phyloP scores from a whole-genome alignment of 2,888 invertebrate genomes.

The Candidula unifasciata region DNA sequence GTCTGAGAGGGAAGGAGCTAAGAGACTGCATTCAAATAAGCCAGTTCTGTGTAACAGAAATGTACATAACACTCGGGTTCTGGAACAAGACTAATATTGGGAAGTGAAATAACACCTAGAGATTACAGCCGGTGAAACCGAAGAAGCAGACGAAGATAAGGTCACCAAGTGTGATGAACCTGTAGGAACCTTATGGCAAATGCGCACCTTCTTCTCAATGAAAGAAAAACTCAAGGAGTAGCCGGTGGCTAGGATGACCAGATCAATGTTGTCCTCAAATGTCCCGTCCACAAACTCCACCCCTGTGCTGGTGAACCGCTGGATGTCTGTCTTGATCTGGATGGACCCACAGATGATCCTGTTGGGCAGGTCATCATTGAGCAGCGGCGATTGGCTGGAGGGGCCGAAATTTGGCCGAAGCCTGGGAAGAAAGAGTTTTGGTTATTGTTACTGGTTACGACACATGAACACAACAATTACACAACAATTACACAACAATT shows the following conservation, averaged over 20 bases:
- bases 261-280: slow-evolving; percentile 72
- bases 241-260: slow-evolving; percentile 76
- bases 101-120: no score
- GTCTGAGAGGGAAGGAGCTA: no score
- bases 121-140: no score
- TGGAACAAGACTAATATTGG: no score
- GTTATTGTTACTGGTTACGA: no score
- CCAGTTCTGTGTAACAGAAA: no score
- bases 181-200: no score
- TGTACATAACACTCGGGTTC: no score
- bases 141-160: not conserved
- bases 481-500: no score
- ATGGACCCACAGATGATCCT: slow-evolving; percentile 76
- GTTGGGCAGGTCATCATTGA: slow-evolving; percentile 78
- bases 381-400: slow-evolving; percentile 72
- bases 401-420: slow-evolving; percentile 75
- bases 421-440: slow-evolving; percentile 16
- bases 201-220: slow-evolving; percentile 68
- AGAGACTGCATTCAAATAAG: no score
- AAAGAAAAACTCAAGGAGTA: slow-evolving; percentile 78
- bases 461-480: no score
- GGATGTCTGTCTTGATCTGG: slow-evolving; percentile 72
- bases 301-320: slow-evolving; percentile 66
- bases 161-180: no score
- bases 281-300: slow-evolving; percentile 73